A percentile compares a stretch with the other conserved stretches of the same genome.
phyloP scores from a whole-genome alignment of 2,888 invertebrate genomes.

The Globia sparganii region DNA sequence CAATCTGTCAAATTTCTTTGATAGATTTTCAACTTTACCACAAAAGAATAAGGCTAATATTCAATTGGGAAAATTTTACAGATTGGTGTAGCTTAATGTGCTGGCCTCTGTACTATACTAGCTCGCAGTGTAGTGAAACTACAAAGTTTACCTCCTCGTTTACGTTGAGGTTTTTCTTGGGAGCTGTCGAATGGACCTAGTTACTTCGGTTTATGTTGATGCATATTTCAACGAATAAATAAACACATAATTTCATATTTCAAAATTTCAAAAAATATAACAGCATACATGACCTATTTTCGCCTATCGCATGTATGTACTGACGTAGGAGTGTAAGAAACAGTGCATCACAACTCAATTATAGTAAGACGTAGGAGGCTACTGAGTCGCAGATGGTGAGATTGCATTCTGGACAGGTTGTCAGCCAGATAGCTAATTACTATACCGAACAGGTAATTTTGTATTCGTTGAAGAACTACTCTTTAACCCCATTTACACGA shows the following conservation, averaged over 20 bases:
- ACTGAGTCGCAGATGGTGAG: slow-evolving; percentile 41
- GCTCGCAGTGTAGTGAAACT: background rate
- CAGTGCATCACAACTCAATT: slow-evolving; percentile 31
- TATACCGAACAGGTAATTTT: background rate
- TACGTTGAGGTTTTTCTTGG: background rate
- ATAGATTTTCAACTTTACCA: too few species aligned
- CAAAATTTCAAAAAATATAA: slow-evolving; percentile 17
- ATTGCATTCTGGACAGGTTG: slow-evolving; percentile 18
- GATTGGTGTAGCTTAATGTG: too few species aligned
- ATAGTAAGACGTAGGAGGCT: slow-evolving; percentile 31
- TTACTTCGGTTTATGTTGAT: background rate
- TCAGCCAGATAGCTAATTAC: slow-evolving; percentile 17
- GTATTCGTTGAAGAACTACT: background rate
- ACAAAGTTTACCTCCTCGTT: background rate
- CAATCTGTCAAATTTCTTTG: too few species aligned
- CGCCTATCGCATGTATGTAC: slow-evolving; percentile 10
- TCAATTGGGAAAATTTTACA: too few species aligned
- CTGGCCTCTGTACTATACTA: too few species aligned
- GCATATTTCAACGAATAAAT: slow-evolving; percentile 4
- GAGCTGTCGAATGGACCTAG: background rate
- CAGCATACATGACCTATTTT: slow-evolving; percentile 36
- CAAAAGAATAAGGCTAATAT: too few species aligned
- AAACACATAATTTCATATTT: slow-evolving; percentile 32
- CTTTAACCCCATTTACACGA: background rate
- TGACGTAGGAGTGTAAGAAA: slow-evolving; percentile 9